These are phyloP conservation scores for Mesopsocus fuscifrons DNA, from an alignment of 2,888 invertebrate genomes.

Conservation along the genomic window DNA sequence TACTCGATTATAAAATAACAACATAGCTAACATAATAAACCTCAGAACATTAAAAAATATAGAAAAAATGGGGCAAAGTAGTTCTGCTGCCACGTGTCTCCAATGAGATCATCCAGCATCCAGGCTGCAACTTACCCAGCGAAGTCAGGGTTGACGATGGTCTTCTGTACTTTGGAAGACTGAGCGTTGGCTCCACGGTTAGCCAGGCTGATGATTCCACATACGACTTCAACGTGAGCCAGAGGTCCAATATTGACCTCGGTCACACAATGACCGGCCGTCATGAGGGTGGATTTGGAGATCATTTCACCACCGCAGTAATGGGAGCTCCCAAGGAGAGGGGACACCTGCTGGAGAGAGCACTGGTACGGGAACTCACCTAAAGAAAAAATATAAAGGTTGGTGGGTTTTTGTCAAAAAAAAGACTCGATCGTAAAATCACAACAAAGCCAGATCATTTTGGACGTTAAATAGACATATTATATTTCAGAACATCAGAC, in stretches of 20 bases:
- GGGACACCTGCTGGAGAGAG: constrained; percentile 1
- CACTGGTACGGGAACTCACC: constrained; percentile 5
- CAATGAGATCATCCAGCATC: too few relatives aligned
- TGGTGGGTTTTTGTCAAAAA: too few relatives aligned
- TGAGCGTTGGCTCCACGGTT: not conserved
- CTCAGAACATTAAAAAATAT: too few relatives aligned
- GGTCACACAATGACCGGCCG: constrained; percentile 6
- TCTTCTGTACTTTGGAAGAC: not conserved
- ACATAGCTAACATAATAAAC: not conserved
- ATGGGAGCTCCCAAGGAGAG: not conserved
- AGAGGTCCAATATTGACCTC: not conserved
- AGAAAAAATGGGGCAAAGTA: too few relatives aligned
- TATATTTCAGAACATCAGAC: too few relatives aligned
- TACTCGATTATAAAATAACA: too few relatives aligned
- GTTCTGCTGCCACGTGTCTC: too few relatives aligned
- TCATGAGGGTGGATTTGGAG: not conserved
- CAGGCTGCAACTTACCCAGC: too few relatives aligned
- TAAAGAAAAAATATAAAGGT: not conserved
- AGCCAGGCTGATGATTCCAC: not conserved
- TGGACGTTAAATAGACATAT: too few relatives aligned
- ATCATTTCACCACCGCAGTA: constrained; percentile 2
- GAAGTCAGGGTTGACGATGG: not conserved
- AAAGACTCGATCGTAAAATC: too few relatives aligned
- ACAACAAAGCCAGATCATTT: too few relatives aligned
- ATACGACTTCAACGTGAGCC: not conserved